These are phyloP conservation scores for Alligator mississippiensis DNA, from an alignment of 2,113 vertebrate genomes.

Conservation along the genomic window DNA sequence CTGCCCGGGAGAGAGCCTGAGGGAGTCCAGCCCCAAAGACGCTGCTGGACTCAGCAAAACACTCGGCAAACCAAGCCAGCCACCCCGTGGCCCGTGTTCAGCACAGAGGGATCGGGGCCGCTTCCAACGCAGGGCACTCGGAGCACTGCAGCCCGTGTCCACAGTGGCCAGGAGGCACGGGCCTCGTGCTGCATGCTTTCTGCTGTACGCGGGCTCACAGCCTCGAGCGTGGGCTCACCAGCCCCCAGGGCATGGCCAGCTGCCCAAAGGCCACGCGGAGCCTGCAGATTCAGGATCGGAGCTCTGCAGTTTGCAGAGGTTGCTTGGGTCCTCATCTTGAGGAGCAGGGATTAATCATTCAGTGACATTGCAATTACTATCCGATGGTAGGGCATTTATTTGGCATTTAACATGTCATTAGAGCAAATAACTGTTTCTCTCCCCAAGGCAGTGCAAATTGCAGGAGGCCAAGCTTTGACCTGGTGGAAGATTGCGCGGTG, in stretches of 20 bases:
- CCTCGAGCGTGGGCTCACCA: neutral
- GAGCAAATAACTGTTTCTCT: constrained; percentile 45
- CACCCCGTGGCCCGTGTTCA: neutral
- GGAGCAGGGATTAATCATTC: constrained; percentile 29
- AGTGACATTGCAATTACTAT: constrained; percentile 27
- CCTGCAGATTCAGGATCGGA: neutral
- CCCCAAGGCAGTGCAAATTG: neutral
- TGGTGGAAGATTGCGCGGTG: constrained; percentile 10
- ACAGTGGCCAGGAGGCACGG: fast-evolving
- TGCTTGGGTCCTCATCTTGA: neutral
- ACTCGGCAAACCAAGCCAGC: neutral
- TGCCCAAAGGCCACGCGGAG: neutral
- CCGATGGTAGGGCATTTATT: constrained; percentile 39
- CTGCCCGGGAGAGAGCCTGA: neutral
- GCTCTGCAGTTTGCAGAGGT: neutral
- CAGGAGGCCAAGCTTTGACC: neutral
- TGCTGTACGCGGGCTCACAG: neutral
- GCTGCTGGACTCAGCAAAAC: neutral
- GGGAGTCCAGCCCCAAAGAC: neutral
- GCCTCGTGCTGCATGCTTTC: fast-evolving
- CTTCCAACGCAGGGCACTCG: neutral
- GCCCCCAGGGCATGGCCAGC: neutral
- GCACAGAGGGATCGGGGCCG: neutral
- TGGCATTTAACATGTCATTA: constrained; percentile 52
- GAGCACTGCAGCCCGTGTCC: neutral